A percentile compares a stretch with the other conserved stretches of the same genome.
Conservation (phyloP, 2,113 vertebrate genomes). For the Aptenodytes patagonicus region DNA sequence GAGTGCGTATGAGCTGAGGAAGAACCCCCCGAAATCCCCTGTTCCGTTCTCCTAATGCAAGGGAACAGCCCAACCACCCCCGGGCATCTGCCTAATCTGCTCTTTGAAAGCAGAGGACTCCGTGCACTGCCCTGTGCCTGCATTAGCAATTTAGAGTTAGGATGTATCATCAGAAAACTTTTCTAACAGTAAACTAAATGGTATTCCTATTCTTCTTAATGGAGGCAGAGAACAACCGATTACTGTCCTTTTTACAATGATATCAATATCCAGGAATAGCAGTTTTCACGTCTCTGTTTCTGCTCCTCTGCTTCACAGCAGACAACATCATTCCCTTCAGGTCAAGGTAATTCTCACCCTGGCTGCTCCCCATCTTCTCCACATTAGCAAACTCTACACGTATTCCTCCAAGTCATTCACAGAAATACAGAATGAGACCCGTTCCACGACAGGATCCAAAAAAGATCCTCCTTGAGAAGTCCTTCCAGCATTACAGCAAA, state of each 20-base stretch:
- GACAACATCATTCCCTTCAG: background rate
- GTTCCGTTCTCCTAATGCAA: background rate
- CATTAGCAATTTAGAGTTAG: background rate
- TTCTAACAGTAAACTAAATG: background rate
- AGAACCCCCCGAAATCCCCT: background rate
- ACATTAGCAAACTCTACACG: background rate
- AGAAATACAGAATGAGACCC: background rate
- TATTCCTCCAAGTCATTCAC: background rate
- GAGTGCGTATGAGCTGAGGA: background rate
- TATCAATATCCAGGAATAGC: background rate
- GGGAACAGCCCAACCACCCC: background rate
- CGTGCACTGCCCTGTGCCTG: background rate
- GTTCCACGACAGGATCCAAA: background rate
- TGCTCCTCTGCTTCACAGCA: background rate
- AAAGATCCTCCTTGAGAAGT: background rate
- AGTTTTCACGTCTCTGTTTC: background rate
- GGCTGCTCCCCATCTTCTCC: background rate
- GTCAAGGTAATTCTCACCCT: background rate
- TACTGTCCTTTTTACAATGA: background rate
- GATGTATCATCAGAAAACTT: background rate
- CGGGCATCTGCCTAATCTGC: background rate
- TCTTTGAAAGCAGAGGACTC: background rate
- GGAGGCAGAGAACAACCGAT: background rate
- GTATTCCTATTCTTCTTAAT: background rate
- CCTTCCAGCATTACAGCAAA: background rate